Base-by-base conservation (phyloP, 2,888 invertebrate species). In the Sphaerophoria taeniata region DNA sequence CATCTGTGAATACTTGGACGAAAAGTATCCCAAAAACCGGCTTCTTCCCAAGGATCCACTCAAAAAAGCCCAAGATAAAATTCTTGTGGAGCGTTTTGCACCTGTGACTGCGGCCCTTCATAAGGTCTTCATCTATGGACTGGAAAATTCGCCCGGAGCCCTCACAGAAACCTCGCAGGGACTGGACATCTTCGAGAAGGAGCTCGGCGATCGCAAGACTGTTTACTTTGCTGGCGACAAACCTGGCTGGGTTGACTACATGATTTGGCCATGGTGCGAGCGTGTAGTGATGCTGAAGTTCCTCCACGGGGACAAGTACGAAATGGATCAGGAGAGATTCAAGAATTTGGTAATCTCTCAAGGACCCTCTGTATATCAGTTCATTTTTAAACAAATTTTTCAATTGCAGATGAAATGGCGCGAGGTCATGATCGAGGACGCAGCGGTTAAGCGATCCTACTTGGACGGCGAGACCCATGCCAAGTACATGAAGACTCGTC, bases 231-330 rank as follows among this genome's bases (percentile, higher is more conserved):
- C 94, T 80, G 96, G 96, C 0, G 92, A 92, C 69, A 93, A 94
- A 75, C 96, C 97, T 0, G 96, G 96, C 58, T 94, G 96, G 93
- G 92, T 97, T 69, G 97, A 97, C 90, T 95, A 95, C 88, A 96
- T 97, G 93, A 94, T 97, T 87, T 97, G 96, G 96, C 97, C 97
- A 2, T 97, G 96, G 95, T 94, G 96, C 89, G 97, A 97, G 90
- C 90, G 92, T 47, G 87, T 90, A 5, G 84, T 89, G 14, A 88
- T 96, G 53, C 92, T 96, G 0, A 93, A 93, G 88, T 90, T 95
- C 31, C 89, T 95, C 56, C 74, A 90, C 5, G 94, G 94, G 65
- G 93, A 94, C 56, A 94, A 94, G 67, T 95, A 94, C 90, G 92
- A 93, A 75, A 93, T 96, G 90, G 95, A 95, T 69, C 93, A 93